A percentile compares a stretch with the other conserved stretches of the same genome.
Conservation (phyloP, 92 coral and sea anemone species). For the Parazoanthus swiftii region DNA sequence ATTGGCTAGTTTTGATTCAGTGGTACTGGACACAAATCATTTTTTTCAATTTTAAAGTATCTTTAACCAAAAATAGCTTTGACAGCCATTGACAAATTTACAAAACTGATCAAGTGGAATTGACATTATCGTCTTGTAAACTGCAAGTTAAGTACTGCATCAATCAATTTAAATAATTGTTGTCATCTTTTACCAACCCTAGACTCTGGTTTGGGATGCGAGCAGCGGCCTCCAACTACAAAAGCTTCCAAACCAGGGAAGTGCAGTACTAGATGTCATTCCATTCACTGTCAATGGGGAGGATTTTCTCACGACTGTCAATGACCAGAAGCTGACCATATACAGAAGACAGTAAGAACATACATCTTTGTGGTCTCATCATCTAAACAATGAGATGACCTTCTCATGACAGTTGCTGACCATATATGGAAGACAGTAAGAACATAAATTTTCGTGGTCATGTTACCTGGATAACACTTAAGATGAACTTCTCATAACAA, state of each 20-base stretch:
- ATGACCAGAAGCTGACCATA: conserved; percentile 82
- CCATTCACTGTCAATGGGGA: conserved; percentile 74
- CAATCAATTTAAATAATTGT: not conserved
- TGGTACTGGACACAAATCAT: no score
- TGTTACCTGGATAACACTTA: no score
- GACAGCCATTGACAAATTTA: no score
- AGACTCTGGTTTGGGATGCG: conserved; percentile 89
- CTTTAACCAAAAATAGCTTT: no score
- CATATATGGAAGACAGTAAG: conserved; percentile 49
- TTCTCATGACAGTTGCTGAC: conserved; percentile 34
- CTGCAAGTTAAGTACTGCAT: not conserved
- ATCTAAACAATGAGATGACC: no score
- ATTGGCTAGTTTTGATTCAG: no score
- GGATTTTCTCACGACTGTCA: conserved; percentile 66
- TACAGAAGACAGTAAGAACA: conserved; percentile 42
- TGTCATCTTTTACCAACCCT: not conserved
- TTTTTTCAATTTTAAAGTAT: no score
- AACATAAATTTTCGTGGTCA: no score
- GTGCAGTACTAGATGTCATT: conserved; percentile 76
- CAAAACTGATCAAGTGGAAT: no score
- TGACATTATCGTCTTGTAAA: no score
- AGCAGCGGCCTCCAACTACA: conserved; percentile 72
- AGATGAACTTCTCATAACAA: no score
- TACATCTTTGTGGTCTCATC: no score
- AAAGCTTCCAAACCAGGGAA: conserved; percentile 85